A percentile compares a stretch with the other conserved stretches of the same genome.
Conservation (phyloP, 1,140 invertebrate genomes). For the Scylla paramamosain region DNA sequence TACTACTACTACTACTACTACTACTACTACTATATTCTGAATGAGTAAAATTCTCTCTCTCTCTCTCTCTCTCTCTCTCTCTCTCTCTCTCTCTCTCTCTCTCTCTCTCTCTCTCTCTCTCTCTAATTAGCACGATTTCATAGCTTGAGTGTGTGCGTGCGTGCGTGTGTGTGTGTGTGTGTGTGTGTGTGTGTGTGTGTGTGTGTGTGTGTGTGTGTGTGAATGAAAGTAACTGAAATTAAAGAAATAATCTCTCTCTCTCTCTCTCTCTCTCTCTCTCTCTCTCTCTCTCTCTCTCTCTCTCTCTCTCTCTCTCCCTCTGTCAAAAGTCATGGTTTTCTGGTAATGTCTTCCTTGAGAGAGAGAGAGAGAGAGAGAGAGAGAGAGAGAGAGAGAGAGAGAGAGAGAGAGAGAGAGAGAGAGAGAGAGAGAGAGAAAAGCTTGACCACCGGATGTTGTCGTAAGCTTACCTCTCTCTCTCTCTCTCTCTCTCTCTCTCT, state of each 20-base stretch:
- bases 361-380: not conserved
- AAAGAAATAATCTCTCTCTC: not conserved
- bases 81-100: conserved; percentile 28
- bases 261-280: not conserved
- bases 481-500: not conserved
- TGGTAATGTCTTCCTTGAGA: not conserved
- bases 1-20: conserved; percentile 3
- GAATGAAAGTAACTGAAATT: not conserved
- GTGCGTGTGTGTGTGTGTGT: not conserved
- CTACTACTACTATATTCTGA: not conserved
- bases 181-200: too few relatives aligned
- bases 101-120: not conserved
- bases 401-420: not conserved
- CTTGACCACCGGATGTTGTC: not conserved
- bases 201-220: not conserved
- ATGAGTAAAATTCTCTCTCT: not conserved
- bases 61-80: conserved; percentile 11
- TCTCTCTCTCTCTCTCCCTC: not conserved
- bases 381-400: not conserved
- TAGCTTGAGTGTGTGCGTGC: too few relatives aligned
- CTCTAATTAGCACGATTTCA: not conserved
- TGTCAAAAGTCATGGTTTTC: not conserved
- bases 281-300: conserved; percentile 35
- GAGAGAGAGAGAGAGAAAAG: not conserved
- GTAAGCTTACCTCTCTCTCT: not conserved